A percentile compares a stretch with the other conserved stretches of the same genome.
Evolutionary conservation across 2,888 invertebrate species (phyloP).

Genomic region (Palloptera scutellata): DNA sequence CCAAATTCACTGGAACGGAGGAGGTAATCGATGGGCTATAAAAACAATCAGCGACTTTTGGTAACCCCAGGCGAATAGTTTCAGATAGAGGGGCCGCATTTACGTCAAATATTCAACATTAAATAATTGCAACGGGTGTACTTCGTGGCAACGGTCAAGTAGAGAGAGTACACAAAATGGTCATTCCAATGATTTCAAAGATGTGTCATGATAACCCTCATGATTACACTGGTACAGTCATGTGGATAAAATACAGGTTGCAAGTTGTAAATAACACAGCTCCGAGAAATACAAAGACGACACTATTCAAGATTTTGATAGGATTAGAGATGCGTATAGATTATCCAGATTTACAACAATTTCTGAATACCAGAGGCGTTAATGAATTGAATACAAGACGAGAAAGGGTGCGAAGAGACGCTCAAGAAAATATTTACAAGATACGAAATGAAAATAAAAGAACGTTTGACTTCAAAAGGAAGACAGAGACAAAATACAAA

Average conservation of each 20-base stretch:
- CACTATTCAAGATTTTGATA: too few relatives aligned
- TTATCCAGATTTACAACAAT: background rate
- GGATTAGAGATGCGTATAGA: background rate
- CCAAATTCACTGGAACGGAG: slow-evolving; percentile 43
- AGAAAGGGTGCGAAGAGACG: background rate
- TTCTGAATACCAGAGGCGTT: background rate
- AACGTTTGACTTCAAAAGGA: too few relatives aligned
- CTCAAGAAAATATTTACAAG: too few relatives aligned
- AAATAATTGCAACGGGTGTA: slow-evolving; percentile 36
- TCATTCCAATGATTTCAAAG: slow-evolving; percentile 6
- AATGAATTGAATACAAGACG: background rate
- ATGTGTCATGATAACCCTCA: slow-evolving; percentile 3
- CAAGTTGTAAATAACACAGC: slow-evolving; percentile 5
- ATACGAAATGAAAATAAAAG: too few relatives aligned
- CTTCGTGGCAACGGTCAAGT: slow-evolving; percentile 36
- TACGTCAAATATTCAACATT: slow-evolving; percentile 31
- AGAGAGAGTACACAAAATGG: background rate
- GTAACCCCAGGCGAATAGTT: slow-evolving; percentile 31
- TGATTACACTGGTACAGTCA: background rate
- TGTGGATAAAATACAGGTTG: slow-evolving; percentile 1
- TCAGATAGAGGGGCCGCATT: slow-evolving; percentile 35
- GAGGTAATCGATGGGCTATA: slow-evolving; percentile 50
- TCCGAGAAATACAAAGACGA: slow-evolving; percentile 3
- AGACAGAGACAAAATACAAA: too few relatives aligned
- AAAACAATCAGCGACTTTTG: slow-evolving; percentile 44